Conservation (phyloP, 2,797 vertebrate species). For the Halcyon badia region DNA sequence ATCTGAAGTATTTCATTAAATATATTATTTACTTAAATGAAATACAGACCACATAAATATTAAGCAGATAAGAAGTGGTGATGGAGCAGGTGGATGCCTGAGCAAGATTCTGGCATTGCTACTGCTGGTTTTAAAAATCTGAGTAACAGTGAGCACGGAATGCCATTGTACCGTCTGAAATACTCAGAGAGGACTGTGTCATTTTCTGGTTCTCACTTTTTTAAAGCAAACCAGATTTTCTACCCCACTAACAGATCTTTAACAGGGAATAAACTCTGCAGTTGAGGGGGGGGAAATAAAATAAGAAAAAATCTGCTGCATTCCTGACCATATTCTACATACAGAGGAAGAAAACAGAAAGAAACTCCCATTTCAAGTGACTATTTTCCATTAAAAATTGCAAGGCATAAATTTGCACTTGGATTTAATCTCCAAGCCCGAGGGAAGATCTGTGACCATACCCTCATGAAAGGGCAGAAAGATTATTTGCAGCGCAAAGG, state of each 20-base stretch:
- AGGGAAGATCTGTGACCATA: neutral
- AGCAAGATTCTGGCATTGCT: neutral
- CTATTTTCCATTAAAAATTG: neutral
- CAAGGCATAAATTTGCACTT: neutral
- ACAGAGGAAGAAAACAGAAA: neutral
- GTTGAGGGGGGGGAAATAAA: too few species aligned
- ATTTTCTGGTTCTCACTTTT: neutral
- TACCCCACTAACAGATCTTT: neutral
- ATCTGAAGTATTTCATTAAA: neutral
- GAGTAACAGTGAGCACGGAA: neutral
- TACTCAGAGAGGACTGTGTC: neutral
- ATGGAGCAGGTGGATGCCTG: neutral
- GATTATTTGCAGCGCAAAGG: neutral
- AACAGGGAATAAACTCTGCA: neutral
- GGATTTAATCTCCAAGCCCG: neutral
- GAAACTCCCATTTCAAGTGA: neutral
- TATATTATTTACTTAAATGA: neutral
- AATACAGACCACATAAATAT: neutral
- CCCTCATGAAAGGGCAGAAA: neutral
- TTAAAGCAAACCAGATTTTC: neutral
- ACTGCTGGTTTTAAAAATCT: neutral
- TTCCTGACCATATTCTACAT: neutral
- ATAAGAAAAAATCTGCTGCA: neutral
- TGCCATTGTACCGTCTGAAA: neutral
- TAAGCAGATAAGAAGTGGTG: neutral